Evolutionary conservation across 1,140 invertebrate species (phyloP), one percentile per base, ranked within the genome.

Genomic region (Bilobella aurantiaca): DNA sequence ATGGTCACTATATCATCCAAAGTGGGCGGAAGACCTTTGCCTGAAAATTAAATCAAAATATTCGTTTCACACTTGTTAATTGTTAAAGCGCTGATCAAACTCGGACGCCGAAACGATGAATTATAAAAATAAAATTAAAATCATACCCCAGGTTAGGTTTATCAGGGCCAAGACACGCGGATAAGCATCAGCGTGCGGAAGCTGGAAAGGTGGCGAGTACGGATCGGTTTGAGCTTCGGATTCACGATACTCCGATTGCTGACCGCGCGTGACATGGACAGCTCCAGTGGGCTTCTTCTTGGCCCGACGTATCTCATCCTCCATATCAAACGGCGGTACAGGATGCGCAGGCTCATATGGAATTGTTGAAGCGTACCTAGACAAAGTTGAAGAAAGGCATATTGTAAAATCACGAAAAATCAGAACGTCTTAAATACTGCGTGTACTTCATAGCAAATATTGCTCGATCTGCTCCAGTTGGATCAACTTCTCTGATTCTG

Each of bases 141-240:
- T n/a, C n/a, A n/a, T 74, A 79, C 78, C 77, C 74, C 76, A 79
- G 18, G 77, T 78, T 8, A 81, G 69, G 34, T 77, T 77, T 14
- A 78, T 77, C 18, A 80, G 72, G 12, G 78, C 80, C 5, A 81
- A 73, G 1, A 81, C 70, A 69, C 80, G 78, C 47, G 79, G 79
- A 16, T 77, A 68, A 5, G 66, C 63, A 16, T 66, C 63, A 18
- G 68, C 66, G 37, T 80, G 73, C 30, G 80, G 79, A 0, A 83
- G 74, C 23, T 79, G 79, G 72, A 81, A 84, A 31, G 84, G 81
- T 8, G 87, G 84, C 60, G 87, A 83, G 83, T 88, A 91, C 0
- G 89, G 88, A 30, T 81, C 76, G 1, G 89, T 91, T 77, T 91
- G 89, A 16, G 85, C 80, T 70, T 87, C 87, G 2, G 83, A 84